Conservation (phyloP, 92 coral and sea anemone genomes). For the Epizoanthus rinbou region DNA sequence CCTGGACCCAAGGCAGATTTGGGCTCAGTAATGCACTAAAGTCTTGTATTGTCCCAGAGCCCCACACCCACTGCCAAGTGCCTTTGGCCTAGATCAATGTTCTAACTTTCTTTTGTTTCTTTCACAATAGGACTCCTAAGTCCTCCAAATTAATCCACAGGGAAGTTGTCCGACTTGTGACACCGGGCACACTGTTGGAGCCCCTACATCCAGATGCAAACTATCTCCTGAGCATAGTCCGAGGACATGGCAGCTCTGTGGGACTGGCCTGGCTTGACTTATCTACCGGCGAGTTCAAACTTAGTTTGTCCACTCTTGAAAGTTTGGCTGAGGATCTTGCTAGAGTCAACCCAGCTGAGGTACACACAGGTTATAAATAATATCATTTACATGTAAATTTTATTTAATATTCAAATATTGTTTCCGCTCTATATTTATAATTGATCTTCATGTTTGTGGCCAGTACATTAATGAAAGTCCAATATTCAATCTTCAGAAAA, state of each 20-base stretch:
- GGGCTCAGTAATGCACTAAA: too few relatives aligned
- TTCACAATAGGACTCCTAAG: conserved; percentile 62
- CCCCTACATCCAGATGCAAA: conserved; percentile 86
- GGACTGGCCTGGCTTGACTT: conserved; percentile 90
- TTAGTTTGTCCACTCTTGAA: conserved; percentile 67
- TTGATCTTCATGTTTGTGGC: too few relatives aligned
- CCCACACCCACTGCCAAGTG: too few relatives aligned
- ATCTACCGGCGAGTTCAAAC: conserved; percentile 81
- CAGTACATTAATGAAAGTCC: too few relatives aligned
- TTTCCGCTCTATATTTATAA: too few relatives aligned
- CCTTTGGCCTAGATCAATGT: too few relatives aligned
- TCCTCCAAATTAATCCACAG: conserved; percentile 77
- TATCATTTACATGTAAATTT: too few relatives aligned
- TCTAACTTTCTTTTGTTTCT: background rate
- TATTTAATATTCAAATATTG: too few relatives aligned
- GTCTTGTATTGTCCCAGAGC: too few relatives aligned
- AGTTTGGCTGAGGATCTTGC: conserved; percentile 81
- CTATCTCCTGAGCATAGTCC: conserved; percentile 72
- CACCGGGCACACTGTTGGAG: conserved; percentile 88
- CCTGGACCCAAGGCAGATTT: too few relatives aligned
- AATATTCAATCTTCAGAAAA: too few relatives aligned
- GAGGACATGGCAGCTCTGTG: conserved; percentile 76
- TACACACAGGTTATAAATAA: background rate
- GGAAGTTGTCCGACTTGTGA: conserved; percentile 84
- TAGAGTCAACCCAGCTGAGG: conserved; percentile 92